Percentiles rank a stretch among this genome's conserved stretches.
These are phyloP conservation scores for Marisa cornuarietis DNA, from an alignment of 1,140 invertebrate species.

Conservation along the genomic window DNA sequence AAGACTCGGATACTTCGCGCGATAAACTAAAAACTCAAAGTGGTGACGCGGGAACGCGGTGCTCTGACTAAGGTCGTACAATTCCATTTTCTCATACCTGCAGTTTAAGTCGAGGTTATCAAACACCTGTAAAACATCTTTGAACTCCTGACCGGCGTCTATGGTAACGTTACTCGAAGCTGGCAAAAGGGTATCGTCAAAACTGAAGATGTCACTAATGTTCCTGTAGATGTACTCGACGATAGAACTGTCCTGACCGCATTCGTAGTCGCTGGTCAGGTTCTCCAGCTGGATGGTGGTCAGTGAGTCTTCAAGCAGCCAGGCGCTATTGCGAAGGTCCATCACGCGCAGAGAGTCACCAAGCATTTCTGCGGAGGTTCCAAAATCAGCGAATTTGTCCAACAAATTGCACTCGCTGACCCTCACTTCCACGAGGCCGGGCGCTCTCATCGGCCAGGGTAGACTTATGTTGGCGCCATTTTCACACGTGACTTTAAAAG, in stretches of 20 bases:
- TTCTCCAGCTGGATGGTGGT: slow-evolving; percentile 3
- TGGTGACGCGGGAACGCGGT: background rate
- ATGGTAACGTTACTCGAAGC: no score
- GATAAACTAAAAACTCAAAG: slow-evolving; percentile 20
- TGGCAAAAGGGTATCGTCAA: background rate
- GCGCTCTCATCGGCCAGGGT: slow-evolving; percentile 27
- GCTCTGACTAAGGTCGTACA: slow-evolving; percentile 22
- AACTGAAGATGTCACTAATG: background rate
- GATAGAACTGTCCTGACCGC: slow-evolving; percentile 31
- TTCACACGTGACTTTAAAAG: slow-evolving; percentile 15
- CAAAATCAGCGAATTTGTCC: slow-evolving; percentile 31
- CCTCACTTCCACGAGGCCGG: slow-evolving; percentile 22
- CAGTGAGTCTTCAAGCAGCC: slow-evolving; percentile 2
- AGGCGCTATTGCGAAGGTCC: slow-evolving; percentile 28
- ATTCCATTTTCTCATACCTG: background rate
- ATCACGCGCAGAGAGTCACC: slow-evolving; percentile 31
- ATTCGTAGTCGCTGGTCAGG: slow-evolving; percentile 37
- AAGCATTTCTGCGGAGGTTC: slow-evolving; percentile 2
- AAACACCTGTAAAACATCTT: no score
- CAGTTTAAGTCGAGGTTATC: no score
- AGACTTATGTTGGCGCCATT: slow-evolving; percentile 26
- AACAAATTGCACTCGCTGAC: slow-evolving; percentile 22
- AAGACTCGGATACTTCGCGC: slow-evolving; percentile 15
- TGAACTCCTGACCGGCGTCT: background rate
- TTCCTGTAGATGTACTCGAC: slow-evolving; percentile 25